A percentile compares a stretch with the other conserved stretches of the same genome.
Conservation (phyloP, 2,797 vertebrate species). For the Carcharodon carcharias region DNA sequence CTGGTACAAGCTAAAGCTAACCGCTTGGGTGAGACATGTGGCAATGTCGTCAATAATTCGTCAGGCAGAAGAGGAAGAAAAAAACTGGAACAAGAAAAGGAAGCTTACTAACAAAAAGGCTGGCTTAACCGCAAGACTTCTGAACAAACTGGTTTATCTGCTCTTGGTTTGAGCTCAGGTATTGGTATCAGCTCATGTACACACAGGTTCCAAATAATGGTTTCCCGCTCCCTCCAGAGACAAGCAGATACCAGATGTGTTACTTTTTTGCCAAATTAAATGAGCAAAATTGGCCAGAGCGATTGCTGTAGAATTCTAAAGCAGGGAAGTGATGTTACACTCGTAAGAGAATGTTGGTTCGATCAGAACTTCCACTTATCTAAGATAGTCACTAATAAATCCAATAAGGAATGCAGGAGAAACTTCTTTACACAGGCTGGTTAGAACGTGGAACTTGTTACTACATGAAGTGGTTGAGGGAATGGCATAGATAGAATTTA, state of each 20-base stretch:
- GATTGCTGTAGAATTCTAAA: background rate
- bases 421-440: background rate
- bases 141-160: background rate
- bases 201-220: background rate
- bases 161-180: background rate
- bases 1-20: background rate
- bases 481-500: background rate
- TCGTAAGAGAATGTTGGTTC: background rate
- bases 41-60: background rate
- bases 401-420: background rate
- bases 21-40: background rate
- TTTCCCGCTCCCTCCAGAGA: background rate
- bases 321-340: background rate
- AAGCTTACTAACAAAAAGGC: background rate
- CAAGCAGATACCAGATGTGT: background rate
- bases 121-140: background rate
- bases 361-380: background rate
- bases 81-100: background rate
- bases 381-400: background rate
- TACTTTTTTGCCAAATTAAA: background rate
- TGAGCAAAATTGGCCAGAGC: background rate
- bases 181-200: background rate
- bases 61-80: too few relatives aligned
- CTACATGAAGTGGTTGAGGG: background rate
- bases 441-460: background rate